These are phyloP conservation scores for Embidobia sp. DNA, from an alignment of 2,888 invertebrate species.

Conservation along the genomic window DNA sequence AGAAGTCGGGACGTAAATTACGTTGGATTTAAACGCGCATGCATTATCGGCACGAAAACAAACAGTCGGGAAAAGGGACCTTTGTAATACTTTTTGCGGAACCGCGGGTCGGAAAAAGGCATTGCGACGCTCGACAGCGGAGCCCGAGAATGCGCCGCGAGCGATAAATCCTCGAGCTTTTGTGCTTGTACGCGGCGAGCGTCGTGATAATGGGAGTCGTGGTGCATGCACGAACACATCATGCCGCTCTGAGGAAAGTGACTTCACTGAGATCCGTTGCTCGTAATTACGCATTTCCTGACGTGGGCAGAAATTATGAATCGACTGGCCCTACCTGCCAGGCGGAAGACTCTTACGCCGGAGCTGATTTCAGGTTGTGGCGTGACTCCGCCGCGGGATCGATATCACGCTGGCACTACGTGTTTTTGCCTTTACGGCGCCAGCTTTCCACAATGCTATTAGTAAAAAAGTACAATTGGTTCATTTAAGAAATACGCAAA, in stretches of 20 bases:
- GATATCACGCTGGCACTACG: slow-evolving; percentile 68
- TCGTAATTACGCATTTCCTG: slow-evolving; percentile 65
- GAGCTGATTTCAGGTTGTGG: slow-evolving; percentile 70
- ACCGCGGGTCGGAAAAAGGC: slow-evolving; percentile 27
- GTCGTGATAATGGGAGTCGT: slow-evolving; percentile 42
- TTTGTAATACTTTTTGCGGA: slow-evolving; percentile 37
- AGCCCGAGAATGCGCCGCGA: slow-evolving; percentile 36
- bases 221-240: slow-evolving; percentile 55
- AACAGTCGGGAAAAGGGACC: slow-evolving; percentile 39
- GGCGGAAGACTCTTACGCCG: slow-evolving; percentile 64
- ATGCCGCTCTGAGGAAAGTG: slow-evolving; percentile 56
- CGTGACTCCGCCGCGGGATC: slow-evolving; percentile 76
- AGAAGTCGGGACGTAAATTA: slow-evolving; percentile 25
- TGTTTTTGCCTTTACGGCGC: slow-evolving; percentile 69
- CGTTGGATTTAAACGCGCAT: slow-evolving; percentile 30
- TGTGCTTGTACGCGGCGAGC: slow-evolving; percentile 31
- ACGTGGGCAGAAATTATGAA: slow-evolving; percentile 61
- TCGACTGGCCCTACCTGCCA: slow-evolving; percentile 57
- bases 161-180: slow-evolving; percentile 48
- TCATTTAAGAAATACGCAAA: not conserved
- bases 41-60: slow-evolving; percentile 52
- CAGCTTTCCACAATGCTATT: slow-evolving; percentile 76
- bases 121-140: not conserved
- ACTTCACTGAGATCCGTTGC: slow-evolving; percentile 61
- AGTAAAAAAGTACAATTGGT: slow-evolving; percentile 19